Percentiles rank a stretch among this genome's conserved stretches.
Conservation (phyloP, 1,140 invertebrate species). For the Venturia canescens region DNA sequence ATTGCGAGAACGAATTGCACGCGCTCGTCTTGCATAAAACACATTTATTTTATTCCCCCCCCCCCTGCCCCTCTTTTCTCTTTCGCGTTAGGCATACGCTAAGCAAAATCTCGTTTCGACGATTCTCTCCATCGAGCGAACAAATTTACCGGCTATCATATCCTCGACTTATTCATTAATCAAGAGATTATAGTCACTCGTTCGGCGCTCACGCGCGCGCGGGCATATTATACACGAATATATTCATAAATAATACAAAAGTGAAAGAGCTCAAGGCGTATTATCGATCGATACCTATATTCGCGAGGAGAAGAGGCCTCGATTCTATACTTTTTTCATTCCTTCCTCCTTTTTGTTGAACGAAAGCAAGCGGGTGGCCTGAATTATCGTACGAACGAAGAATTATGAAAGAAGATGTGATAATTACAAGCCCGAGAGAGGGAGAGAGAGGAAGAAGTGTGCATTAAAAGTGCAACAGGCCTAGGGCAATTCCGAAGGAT, state of each 20-base stretch:
- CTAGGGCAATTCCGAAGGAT: constrained; percentile 36
- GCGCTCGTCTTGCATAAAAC: not conserved
- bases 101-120: not conserved
- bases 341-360: not conserved
- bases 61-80: not conserved
- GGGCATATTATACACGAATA: not conserved
- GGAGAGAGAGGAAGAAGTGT: not conserved
- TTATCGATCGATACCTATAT: constrained; percentile 23
- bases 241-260: constrained; percentile 23
- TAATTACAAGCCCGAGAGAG: constrained; percentile 35
- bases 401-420: constrained; percentile 44
- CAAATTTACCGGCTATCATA: not conserved
- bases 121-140: constrained; percentile 20
- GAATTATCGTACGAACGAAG: constrained; percentile 37
- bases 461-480: constrained; percentile 31
- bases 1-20: constrained; percentile 18
- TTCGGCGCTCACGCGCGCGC: not conserved
- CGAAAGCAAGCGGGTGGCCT: constrained; percentile 3
- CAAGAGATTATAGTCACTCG: constrained; percentile 29
- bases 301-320: not conserved
- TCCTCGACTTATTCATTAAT: constrained; percentile 34
- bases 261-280: not conserved
- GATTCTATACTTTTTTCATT: not conserved
- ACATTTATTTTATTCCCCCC: not conserved
- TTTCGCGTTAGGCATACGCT: constrained; percentile 16